Conservation (phyloP, 2,888 invertebrate species). For the Caenorhabditis macrosperma region DNA sequence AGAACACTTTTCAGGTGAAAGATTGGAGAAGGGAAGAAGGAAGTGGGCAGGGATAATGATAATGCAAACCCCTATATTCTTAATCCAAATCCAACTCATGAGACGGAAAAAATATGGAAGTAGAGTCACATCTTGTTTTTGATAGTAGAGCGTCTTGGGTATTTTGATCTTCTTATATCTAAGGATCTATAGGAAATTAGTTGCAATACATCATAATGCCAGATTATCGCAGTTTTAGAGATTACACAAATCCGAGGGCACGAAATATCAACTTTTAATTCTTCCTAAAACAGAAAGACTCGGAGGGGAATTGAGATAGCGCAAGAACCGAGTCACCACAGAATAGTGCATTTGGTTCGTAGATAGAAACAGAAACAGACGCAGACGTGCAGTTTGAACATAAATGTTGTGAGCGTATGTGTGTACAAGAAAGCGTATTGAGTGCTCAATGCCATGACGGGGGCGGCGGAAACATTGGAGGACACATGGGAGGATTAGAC, state of each 20-base stretch:
- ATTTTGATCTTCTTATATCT: conserved; percentile 5
- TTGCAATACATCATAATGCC: conserved; percentile 5
- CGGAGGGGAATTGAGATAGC: not conserved
- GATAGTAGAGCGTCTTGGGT: not conserved
- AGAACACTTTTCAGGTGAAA: too few relatives aligned
- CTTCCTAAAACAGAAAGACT: not conserved
- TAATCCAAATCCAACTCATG: conserved; percentile 1
- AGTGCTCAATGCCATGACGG: conserved; percentile 41
- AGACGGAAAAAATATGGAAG: not conserved
- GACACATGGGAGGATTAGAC: conserved; percentile 36
- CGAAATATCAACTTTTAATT: not conserved
- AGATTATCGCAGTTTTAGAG: not conserved
- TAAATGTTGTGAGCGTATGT: conserved; percentile 17
- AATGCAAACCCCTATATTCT: too few relatives aligned
- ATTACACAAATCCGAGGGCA: not conserved
- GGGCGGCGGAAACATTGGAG: conserved; percentile 21
- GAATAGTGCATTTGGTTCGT: not conserved
- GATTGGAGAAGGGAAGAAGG: too few relatives aligned
- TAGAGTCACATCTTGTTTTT: too few relatives aligned
- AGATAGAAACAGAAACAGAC: conserved; percentile 11
- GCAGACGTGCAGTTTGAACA: conserved; percentile 39
- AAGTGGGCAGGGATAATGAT: too few relatives aligned
- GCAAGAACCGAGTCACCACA: too few relatives aligned
- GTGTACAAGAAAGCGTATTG: conserved; percentile 44
- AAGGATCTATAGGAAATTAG: not conserved